A percentile compares a stretch with the other conserved stretches of the same genome.
Evolutionary conservation across 2,797 vertebrate species (phyloP).

Genomic region (Martes flavigula): DNA sequence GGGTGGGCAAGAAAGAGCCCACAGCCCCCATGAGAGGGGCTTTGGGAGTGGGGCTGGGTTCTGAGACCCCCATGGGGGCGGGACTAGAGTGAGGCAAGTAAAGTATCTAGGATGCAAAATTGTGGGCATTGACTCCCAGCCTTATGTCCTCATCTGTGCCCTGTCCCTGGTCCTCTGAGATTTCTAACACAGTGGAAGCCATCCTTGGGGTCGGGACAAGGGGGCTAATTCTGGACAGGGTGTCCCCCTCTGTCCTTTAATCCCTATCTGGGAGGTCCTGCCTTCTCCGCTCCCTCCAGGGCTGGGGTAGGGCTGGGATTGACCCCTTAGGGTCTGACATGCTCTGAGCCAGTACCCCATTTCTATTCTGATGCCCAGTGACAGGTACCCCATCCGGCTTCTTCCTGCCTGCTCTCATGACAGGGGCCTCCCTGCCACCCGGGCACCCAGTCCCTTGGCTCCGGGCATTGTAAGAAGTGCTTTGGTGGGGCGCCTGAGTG

Average conservation of each 20-base stretch:
- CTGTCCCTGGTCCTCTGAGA: not conserved
- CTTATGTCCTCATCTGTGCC: not conserved
- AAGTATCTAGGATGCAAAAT: not conserved
- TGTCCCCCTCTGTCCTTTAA: not conserved
- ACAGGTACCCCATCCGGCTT: not conserved
- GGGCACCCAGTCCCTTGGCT: not conserved
- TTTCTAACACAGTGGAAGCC: not conserved
- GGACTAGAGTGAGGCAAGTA: not conserved
- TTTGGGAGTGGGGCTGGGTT: not conserved
- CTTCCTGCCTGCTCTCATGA: not conserved
- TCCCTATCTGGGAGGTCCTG: not conserved
- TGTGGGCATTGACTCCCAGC: not conserved
- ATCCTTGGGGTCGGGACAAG: not conserved
- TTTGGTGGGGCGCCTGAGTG: not conserved
- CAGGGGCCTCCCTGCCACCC: not conserved
- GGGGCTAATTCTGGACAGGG: not conserved
- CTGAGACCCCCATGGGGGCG: not conserved
- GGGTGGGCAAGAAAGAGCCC: not conserved
- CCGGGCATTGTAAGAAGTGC: not conserved
- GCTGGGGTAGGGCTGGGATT: not conserved
- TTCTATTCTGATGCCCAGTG: not conserved
- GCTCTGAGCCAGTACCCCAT: not conserved
- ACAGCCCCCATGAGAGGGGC: not conserved
- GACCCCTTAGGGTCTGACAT: not conserved
- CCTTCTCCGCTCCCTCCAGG: not conserved